Conservation (phyloP, 2,888 invertebrate genomes). For the Seladonia tumulorum region DNA sequence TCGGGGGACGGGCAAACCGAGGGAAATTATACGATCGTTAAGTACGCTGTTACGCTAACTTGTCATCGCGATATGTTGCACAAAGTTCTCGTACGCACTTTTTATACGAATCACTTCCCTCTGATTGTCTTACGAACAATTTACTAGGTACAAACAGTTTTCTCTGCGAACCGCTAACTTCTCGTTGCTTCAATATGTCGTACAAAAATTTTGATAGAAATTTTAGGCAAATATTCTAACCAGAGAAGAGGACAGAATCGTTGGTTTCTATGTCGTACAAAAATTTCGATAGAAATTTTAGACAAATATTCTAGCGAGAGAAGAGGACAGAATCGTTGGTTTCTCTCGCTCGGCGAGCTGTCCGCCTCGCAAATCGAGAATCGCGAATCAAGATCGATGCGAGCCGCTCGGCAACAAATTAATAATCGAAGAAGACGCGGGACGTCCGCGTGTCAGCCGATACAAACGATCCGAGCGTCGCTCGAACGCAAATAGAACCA, state of each 20-base stretch:
- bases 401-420: background rate
- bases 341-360: background rate
- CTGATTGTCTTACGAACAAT: background rate
- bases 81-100: background rate
- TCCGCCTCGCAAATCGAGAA: background rate
- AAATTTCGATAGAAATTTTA: background rate
- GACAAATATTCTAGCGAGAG: no score
- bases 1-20: background rate
- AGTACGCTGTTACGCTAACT: background rate
- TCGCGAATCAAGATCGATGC: constrained; percentile 4
- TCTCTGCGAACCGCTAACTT: background rate
- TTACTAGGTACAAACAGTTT: background rate
- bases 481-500: background rate
- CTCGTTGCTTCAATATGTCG: background rate
- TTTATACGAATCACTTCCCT: background rate
- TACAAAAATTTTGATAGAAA: background rate
- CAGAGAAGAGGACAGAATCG: background rate
- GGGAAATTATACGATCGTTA: background rate
- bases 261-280: background rate
- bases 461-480: background rate
- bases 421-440: constrained; percentile 10
- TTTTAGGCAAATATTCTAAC: no score
- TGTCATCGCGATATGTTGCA: background rate
- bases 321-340: background rate
- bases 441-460: background rate